Evolutionary conservation across 2,888 invertebrate species (phyloP), one percentile per base, ranked within the genome.

Genomic region (Chymomyza procnemis): DNA sequence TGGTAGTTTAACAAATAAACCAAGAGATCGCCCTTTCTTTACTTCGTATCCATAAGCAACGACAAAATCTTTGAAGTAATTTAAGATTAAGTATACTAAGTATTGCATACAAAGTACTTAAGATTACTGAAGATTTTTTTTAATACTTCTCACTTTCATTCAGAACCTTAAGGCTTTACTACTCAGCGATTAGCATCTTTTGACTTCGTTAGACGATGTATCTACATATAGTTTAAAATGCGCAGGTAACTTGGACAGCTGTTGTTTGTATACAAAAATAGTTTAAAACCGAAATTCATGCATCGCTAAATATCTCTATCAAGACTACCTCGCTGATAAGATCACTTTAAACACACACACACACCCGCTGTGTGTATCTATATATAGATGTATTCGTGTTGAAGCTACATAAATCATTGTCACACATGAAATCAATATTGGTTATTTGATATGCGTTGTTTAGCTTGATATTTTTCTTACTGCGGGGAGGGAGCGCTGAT

Each of bases 361-460:
- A 41, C n/a, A 12, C 12, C 12, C 34, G 12, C 9, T 9, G 34
- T 41, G 34, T 41, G 34, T 41, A 12, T 12, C 3, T 41, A 41
- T 12, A 41, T 41, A 41, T 41, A 41, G 34, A 12, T 41, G 34
- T 41, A 41, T 41, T 12, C 12, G 34, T 41, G 34, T 41, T 12
- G 9, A 41, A 41, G 12, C 34, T 41, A 69, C 66, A 81, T 86
- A 81, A 76, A 84, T 86, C 82, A 81, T 76, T 68, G 67, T 73
- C 85, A 69, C 85, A 74, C 80, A 63, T 63, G 55, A 34, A 21
- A 21, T 57, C 57, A 67, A 71, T 82, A 79, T 79, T 81, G 74
- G 71, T 69, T 72, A 48, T 64, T 57, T 50, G 54, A 54, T 54
- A 54, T 54, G 9, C 6, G 26, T 26, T 26, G 26, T 1, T 6